Evolutionary conservation across 2,797 vertebrate species (phyloP).

Genomic region (Luscinia megarhynchos): DNA sequence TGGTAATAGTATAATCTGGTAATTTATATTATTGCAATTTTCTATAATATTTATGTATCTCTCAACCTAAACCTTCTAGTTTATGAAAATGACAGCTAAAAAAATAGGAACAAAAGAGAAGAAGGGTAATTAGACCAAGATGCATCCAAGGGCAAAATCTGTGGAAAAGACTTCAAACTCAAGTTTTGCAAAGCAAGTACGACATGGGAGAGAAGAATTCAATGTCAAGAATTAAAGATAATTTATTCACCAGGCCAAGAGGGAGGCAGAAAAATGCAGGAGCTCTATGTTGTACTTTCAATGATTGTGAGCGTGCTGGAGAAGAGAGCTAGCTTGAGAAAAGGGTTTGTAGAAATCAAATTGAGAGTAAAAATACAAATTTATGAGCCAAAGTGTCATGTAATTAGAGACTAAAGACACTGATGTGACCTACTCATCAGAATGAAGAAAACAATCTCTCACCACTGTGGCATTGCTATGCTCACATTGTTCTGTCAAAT

Average conservation of each 20-base stretch:
- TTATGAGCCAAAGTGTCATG: neutral
- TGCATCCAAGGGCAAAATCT: neutral
- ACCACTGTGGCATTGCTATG: neutral
- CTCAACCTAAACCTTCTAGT: neutral
- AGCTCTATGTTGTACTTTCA: neutral
- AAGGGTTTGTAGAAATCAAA: neutral
- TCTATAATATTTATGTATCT: neutral
- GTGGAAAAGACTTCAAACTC: neutral
- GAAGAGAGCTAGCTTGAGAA: neutral
- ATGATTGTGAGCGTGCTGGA: neutral
- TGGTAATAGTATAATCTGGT: neutral
- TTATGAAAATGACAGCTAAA: neutral
- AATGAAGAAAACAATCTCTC: neutral
- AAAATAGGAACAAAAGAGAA: neutral
- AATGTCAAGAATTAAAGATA: constrained; percentile 6
- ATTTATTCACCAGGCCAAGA: constrained; percentile 39
- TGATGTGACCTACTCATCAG: neutral
- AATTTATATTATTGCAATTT: neutral
- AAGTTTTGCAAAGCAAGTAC: constrained; percentile 25
- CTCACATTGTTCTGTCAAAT: neutral
- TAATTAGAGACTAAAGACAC: neutral
- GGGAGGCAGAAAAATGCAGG: constrained; percentile 16
- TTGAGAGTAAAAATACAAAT: neutral
- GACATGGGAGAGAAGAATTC: neutral
- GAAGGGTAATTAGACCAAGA: neutral